Evolutionary conservation across 2,888 invertebrate genomes (phyloP).

Genomic region (Ichneumon xanthorius): DNA sequence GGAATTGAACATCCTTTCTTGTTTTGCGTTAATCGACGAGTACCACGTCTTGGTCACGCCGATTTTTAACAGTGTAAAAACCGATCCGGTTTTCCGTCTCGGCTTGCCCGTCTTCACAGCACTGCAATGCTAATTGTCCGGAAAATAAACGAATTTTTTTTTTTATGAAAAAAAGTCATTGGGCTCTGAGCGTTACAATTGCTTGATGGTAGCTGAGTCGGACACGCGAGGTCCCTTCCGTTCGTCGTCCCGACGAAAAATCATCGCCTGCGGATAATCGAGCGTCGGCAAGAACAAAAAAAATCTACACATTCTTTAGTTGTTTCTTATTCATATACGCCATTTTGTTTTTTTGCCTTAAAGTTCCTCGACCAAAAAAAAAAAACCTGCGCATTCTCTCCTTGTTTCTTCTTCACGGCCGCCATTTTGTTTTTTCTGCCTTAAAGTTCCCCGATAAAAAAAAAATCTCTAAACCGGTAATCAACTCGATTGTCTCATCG

Average conservation of each 20-base stretch:
- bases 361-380: too few species aligned
- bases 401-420: neutral
- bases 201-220: neutral
- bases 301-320: neutral
- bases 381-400: neutral
- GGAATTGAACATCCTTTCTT: too few species aligned
- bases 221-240: neutral
- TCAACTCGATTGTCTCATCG: neutral
- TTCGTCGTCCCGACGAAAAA: conserved; percentile 1
- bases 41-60: too few species aligned
- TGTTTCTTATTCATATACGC: neutral
- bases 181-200: conserved; percentile 8
- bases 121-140: too few species aligned
- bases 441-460: neutral
- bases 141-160: too few species aligned
- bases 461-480: neutral
- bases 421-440: too few species aligned
- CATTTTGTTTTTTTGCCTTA: too few species aligned
- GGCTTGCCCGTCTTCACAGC: too few species aligned
- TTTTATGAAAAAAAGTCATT: conserved; percentile 3
- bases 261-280: conserved; percentile 1
- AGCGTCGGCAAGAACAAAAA: neutral
- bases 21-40: too few species aligned
- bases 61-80: too few species aligned
- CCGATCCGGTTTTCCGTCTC: too few species aligned